Percentiles rank a stretch among this genome's conserved stretches.
phyloP scores from a whole-genome alignment of 2,888 invertebrate species.

The Heteromyza rotundicornis region DNA sequence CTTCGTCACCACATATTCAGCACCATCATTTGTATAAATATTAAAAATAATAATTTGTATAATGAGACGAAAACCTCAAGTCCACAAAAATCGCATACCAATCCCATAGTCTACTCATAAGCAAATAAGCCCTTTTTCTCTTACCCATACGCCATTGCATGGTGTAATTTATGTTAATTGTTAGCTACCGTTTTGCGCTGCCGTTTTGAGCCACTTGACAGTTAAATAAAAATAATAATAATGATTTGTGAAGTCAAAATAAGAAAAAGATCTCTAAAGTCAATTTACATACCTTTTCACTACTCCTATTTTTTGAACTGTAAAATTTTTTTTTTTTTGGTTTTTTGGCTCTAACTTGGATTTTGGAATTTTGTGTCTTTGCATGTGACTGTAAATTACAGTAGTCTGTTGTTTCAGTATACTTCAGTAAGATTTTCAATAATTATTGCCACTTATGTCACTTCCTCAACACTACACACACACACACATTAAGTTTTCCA shows the following conservation, averaged over 20 bases:
- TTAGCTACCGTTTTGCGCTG: slow-evolving; percentile 32
- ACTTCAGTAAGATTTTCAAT: slow-evolving; percentile 55
- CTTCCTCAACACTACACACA: slow-evolving; percentile 31
- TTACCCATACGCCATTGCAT: slow-evolving; percentile 9
- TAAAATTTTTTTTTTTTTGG: neutral
- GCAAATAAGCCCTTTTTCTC: slow-evolving; percentile 14
- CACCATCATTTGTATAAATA: slow-evolving; percentile 34
- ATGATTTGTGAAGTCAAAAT: slow-evolving; percentile 53
- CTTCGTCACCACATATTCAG: slow-evolving; percentile 20
- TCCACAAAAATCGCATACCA: slow-evolving; percentile 2
- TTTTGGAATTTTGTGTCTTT: neutral
- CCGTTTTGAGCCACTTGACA: slow-evolving; percentile 35
- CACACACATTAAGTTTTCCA: too few species aligned
- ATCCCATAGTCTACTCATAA: too few species aligned
- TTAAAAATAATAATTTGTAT: slow-evolving; percentile 29
- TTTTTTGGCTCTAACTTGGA: neutral
- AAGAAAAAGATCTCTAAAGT: slow-evolving; percentile 37
- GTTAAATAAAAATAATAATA: slow-evolving; percentile 55
- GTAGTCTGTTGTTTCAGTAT: neutral
- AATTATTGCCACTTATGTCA: slow-evolving; percentile 58
- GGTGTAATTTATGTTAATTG: slow-evolving; percentile 39
- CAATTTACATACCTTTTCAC: slow-evolving; percentile 15
- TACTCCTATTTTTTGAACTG: neutral
- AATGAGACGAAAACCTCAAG: slow-evolving; percentile 19
- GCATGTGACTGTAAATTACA: neutral